Evolutionary conservation across 2,113 vertebrate genomes (phyloP), one percentile per base, ranked within the genome.

Genomic region (Burhinus bistriatus): DNA sequence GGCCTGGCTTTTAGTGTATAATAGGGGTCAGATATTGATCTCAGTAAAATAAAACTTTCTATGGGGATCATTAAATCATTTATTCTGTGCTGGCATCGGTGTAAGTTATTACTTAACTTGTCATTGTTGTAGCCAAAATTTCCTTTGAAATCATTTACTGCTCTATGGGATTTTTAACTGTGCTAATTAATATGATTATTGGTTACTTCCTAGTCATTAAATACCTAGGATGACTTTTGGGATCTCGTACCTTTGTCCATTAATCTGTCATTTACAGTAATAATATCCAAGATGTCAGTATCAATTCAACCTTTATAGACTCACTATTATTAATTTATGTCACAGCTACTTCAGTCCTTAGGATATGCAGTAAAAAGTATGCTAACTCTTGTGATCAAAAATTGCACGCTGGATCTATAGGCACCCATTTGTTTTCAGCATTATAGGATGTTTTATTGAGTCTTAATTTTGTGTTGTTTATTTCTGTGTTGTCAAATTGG

Each of bases 151-250:
- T 96, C n/a, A 94, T 95, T 94, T 95, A 88, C 73, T 95, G 71
- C 92, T 97, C 51, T 6, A 91, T 94, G 95, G 92, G 95, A 94
- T 95, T 96, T 97, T 96, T 96, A 96, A 92, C 95, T 75, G 70
- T 90, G 70, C 75, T 97, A 97, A 96, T 97, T 97, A 97, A 97
- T 97, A 90, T 75, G 91, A 97, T 97, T 97, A 97, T 97, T 97
- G 92, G 95, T 97, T 97, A 91, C 92, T 95, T 97, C 94, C 87
- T 90, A 77, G 92, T 95, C 97, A 97, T 97, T 96, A 96, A 97
- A 95, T 97, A 93, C 81, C 95, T 94, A 68, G 83, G 82, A 80
- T 0, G 89, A 92, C 97, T 97, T 95, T 83, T 57, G 95, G 89
- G 89, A 95, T 95, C 90, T 94, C 0, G 1, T 95, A 92, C 70